Base-by-base conservation (phyloP, 2,113 vertebrate species). In the Epinephelus lanceolatus region DNA sequence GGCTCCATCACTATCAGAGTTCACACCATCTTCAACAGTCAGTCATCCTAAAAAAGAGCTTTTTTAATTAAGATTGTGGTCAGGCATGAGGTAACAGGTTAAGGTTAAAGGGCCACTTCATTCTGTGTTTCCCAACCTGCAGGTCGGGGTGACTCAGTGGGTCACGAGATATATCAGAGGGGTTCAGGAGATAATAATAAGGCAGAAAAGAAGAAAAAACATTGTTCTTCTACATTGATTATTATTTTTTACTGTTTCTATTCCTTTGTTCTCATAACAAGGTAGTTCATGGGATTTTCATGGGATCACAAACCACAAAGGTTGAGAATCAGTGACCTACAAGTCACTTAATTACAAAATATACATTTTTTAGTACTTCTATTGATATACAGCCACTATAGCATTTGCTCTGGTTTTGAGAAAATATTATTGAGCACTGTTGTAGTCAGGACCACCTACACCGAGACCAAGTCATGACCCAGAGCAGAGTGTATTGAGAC, bases 1-100 rank as follows among this genome's bases (percentile, higher is more conserved):
- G 65, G 45, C 71, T 86, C 45, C n/a, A 74, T 55, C 56, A 6
- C 5, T 3, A 45, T 83, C 42, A 69, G 77, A 73, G 56, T 51
- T 67, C 62, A 49, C 19, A 45, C 30, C 1, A 45, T 69, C 30
- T 45, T 52, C 14, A 68, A 19, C n/a, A 18, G 51, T 68, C 49
- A 30, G 21, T 62, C 9, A 10, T 18, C n/a, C 17, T 40, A 10
- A 55, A 27, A 23, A 55, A 15, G 6, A 9, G n/a, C 49, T n/a
- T 69, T 77, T 60, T 53, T 4, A 40, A 67, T 73, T 2, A 10
- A 14, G 11, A 33, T 30, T n/a, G 6, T 30, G n/a, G 60, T 53
- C 13, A 12, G 2, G 18, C 27, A 9, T 8, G 45, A 84, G 45
- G 33, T 33, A 59, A 59, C 2, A 9, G 15, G 40, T 45, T 37